Percentiles rank a stretch among this genome's conserved stretches.
phyloP scores from a whole-genome alignment of 2,797 vertebrate genomes.

The Lacerta viridis region DNA sequence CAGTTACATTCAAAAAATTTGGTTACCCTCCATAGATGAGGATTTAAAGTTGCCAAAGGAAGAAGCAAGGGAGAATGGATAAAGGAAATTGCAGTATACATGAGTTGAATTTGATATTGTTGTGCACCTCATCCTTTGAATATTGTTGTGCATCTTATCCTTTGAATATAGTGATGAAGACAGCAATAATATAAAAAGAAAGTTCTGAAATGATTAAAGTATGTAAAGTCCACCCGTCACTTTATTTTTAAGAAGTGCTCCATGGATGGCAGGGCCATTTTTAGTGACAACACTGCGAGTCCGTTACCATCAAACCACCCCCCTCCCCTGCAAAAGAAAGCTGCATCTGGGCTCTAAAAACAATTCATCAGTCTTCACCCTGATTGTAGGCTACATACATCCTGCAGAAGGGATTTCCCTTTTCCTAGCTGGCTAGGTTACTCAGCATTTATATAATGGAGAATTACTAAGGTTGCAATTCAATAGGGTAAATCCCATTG shows the following conservation, averaged over 20 bases:
- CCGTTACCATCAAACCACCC: too few relatives aligned
- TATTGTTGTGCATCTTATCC: neutral
- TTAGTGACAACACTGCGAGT: neutral
- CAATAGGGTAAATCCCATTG: neutral
- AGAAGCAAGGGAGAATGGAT: neutral
- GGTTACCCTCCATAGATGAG: too few relatives aligned
- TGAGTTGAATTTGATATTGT: neutral
- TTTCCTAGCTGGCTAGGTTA: neutral
- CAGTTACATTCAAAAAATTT: too few relatives aligned
- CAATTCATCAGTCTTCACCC: neutral
- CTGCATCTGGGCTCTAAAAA: neutral
- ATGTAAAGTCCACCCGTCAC: neutral
- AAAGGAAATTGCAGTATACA: neutral
- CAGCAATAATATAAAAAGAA: neutral
- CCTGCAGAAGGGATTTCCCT: neutral
- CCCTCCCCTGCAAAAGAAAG: neutral
- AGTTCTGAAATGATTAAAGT: neutral
- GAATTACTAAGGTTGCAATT: neutral
- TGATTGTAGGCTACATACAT: neutral
- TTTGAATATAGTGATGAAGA: neutral
- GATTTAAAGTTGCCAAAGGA: neutral
- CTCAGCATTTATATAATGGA: neutral
- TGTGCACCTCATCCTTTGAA: neutral
- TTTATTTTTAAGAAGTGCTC: neutral
- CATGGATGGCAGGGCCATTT: neutral